Evolutionary conservation across 2,797 vertebrate genomes (phyloP).

Genomic region (Crenuchus spilurus): DNA sequence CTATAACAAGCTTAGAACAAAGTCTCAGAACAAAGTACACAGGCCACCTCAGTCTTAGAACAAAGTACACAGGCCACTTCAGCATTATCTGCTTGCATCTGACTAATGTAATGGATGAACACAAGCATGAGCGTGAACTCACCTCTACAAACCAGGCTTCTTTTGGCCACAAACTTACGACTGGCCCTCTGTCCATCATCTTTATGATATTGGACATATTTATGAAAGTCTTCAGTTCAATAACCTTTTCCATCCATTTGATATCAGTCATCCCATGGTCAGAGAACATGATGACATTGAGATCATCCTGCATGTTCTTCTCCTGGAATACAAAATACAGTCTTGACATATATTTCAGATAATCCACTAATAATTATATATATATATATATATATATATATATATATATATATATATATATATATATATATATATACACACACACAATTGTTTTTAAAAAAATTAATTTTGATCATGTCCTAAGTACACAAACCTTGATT

Average conservation of each 20-base stretch:
- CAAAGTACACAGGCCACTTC: not conserved
- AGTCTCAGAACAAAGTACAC: slow-evolving; percentile 8
- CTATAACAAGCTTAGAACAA: slow-evolving; percentile 4
- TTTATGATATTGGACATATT: slow-evolving; percentile 82
- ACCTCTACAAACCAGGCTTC: slow-evolving; percentile 78
- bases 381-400: no score
- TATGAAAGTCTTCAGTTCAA: slow-evolving; percentile 86
- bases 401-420: no score
- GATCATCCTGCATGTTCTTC: slow-evolving; percentile 73
- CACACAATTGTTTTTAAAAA: no score
- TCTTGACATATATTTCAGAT: not conserved
- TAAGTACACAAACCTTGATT: slow-evolving; percentile 85
- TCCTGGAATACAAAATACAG: slow-evolving; percentile 75
- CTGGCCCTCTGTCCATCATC: slow-evolving; percentile 89
- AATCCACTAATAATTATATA: no score
- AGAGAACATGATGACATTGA: slow-evolving; percentile 91
- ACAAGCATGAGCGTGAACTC: slow-evolving; percentile 43
- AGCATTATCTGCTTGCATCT: not conserved
- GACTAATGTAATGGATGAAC: not conserved
- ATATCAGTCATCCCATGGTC: slow-evolving; percentile 96
- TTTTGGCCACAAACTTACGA: slow-evolving; percentile 91
- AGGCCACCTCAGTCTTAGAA: not conserved
- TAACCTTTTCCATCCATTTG: slow-evolving; percentile 89
- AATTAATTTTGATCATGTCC: no score
- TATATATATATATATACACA: no score